Evolutionary conservation across 2,797 vertebrate species (phyloP), one percentile per base, ranked within the genome.

Genomic region (Crenuchus spilurus): DNA sequence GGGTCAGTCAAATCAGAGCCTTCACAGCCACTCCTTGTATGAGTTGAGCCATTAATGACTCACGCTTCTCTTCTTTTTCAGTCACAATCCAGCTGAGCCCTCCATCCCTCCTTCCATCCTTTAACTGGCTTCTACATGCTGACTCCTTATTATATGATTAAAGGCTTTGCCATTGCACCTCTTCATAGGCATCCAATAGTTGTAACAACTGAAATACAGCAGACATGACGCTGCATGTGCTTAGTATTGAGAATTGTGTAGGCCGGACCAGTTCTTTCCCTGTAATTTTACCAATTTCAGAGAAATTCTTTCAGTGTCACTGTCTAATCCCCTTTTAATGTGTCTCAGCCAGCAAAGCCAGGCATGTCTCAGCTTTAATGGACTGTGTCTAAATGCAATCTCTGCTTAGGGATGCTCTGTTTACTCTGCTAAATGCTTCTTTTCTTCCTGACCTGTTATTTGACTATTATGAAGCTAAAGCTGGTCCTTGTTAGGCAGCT

Each of bases 61-160:
- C 70, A 60, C 20, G 4, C 22, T 4, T 44, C 28, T 51, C 14
- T 54, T 66, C 24, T 24, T 65, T 71, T 33, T 35, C 20, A 8
- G 11, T 54, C 11, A 14, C 13, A 46, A 30, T 49, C 24, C 26
- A n/a, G 11, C 28, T 26, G n/a, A 30, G n/a, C n/a, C n/a, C n/a
- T 44, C 41, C 26, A 11, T 18, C 52, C 18, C 9, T 49, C 11
- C 37, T 3, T 35, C 52, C 8, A 6, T 67, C n/a, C 52, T 3
- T 20, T 14, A 54, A 14, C 57, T 20, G n/a, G 48, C 55, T 55
- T 37, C 35, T 51, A 14, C 57, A 44, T 35, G 18, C 28, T 24
- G 37, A 9, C 22, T 26, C 18, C 48, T 0, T 4, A 54, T 63
- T 63, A 48, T 16, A 28, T 63, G 52, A 75, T 75, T 75, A 75